Evolutionary conservation across 2,888 invertebrate genomes (phyloP).

Genomic region (Ochropacha duplaris): DNA sequence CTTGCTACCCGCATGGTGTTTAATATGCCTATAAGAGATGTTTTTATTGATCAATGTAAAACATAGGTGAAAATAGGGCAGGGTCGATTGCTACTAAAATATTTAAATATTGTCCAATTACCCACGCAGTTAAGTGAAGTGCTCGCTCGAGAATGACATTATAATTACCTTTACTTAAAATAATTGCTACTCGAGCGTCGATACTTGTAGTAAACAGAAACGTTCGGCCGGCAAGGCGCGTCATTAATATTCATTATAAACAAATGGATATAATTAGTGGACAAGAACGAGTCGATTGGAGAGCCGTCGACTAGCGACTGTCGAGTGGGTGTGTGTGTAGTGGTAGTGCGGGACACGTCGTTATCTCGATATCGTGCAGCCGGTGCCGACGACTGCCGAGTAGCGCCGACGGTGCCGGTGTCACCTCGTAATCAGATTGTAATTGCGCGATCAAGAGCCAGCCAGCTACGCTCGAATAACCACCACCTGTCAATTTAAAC

Average conservation of each 20-base stretch:
- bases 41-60: constrained; percentile 24
- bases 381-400: constrained; percentile 24
- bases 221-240: constrained; percentile 53
- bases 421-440: constrained; percentile 69
- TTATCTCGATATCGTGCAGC: constrained; percentile 68
- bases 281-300: constrained; percentile 69
- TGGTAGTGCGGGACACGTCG: constrained; percentile 63
- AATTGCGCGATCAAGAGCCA: constrained; percentile 64
- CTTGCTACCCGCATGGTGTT: constrained; percentile 29
- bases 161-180: constrained; percentile 69
- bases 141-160: constrained; percentile 47
- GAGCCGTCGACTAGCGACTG: constrained; percentile 66
- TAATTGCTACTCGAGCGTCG: constrained; percentile 63
- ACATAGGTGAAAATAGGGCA: constrained; percentile 35
- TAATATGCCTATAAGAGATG: constrained; percentile 3
- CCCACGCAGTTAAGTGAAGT: constrained; percentile 44
- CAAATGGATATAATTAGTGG: constrained; percentile 79
- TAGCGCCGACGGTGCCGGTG: constrained; percentile 25
- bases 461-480: constrained; percentile 49
- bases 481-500: constrained; percentile 59
- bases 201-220: constrained; percentile 66
- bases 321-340: constrained; percentile 66
- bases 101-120: constrained; percentile 50
- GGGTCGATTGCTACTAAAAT: constrained; percentile 39
- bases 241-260: constrained; percentile 78